Percentiles rank a stretch among this genome's conserved stretches.
phyloP scores from a whole-genome alignment of 2,113 vertebrate genomes.

The Sebastes schlegelii region DNA sequence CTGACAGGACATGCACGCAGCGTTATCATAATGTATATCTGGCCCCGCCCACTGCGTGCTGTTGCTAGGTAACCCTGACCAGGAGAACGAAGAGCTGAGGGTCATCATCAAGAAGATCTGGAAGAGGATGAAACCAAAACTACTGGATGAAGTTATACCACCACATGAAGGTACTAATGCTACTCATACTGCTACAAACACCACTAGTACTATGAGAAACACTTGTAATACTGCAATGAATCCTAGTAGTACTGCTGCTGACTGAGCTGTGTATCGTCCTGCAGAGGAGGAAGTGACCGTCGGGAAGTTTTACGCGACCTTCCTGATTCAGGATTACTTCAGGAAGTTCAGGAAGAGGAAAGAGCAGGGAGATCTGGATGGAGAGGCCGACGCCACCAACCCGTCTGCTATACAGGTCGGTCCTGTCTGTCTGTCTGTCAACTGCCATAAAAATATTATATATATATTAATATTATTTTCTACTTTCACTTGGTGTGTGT shows the following conservation, averaged over 20 bases:
- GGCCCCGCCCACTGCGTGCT: neutral
- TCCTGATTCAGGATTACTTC: conserved; percentile 99
- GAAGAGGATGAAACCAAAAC: conserved; percentile 93
- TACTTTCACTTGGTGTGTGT: neutral
- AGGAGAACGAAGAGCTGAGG: conserved; percentile 91
- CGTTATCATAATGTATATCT: neutral
- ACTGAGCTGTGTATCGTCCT: conserved; percentile 7
- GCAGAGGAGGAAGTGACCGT: conserved; percentile 97
- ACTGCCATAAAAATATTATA: no score
- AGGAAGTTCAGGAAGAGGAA: conserved; percentile 97
- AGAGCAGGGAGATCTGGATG: conserved; percentile 82
- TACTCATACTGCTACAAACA: neutral
- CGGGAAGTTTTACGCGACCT: conserved; percentile 98
- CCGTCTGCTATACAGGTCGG: conserved; percentile 78
- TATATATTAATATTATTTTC: neutral
- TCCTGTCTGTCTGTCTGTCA: no score
- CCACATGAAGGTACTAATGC: conserved; percentile 83
- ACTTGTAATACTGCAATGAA: neutral
- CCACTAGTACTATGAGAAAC: no score
- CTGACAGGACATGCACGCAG: neutral
- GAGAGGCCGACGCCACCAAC: conserved; percentile 74
- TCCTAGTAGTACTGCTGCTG: neutral
- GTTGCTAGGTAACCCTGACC: conserved; percentile 86
- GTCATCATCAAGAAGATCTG: conserved; percentile 93
- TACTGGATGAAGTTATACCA: conserved; percentile 91